Evolutionary conservation across 35 echinoderm and acorn worm genomes (phyloP).

Genomic region (Patiria miniata): DNA sequence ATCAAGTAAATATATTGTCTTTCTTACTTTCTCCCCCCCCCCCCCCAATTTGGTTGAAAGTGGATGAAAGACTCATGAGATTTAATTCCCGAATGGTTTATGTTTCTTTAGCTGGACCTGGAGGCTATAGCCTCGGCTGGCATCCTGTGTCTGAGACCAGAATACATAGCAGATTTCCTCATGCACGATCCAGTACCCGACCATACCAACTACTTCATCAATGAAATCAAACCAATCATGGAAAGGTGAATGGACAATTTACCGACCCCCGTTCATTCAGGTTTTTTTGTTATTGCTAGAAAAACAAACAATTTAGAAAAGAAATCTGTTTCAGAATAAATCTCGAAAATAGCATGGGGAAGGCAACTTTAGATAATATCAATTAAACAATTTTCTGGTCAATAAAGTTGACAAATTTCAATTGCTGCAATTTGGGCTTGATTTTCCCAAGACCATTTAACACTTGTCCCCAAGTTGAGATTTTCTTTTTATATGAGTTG

Average conservation of each 20-base stretch:
- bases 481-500: no score
- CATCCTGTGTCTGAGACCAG: conserved; percentile 83
- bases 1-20: no score
- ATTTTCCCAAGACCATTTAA: neutral
- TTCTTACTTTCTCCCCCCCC: no score
- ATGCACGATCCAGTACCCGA: conserved; percentile 68
- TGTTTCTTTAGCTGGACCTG: conserved; percentile 60
- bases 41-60: no score
- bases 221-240: conserved; percentile 66
- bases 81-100: neutral
- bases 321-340: neutral
- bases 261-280: neutral
- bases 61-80: no score
- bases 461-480: no score
- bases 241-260: conserved; percentile 55
- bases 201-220: conserved; percentile 60
- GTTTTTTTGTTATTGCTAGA: neutral
- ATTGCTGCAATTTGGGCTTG: neutral
- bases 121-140: conserved; percentile 53
- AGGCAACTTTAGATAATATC: neutral
- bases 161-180: conserved; percentile 93
- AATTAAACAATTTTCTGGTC: no score
- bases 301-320: no score
- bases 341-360: neutral
- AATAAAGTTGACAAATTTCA: neutral